These are phyloP conservation scores for Sericinus montela DNA, from an alignment of 2,888 invertebrate species.

Conservation along the genomic window DNA sequence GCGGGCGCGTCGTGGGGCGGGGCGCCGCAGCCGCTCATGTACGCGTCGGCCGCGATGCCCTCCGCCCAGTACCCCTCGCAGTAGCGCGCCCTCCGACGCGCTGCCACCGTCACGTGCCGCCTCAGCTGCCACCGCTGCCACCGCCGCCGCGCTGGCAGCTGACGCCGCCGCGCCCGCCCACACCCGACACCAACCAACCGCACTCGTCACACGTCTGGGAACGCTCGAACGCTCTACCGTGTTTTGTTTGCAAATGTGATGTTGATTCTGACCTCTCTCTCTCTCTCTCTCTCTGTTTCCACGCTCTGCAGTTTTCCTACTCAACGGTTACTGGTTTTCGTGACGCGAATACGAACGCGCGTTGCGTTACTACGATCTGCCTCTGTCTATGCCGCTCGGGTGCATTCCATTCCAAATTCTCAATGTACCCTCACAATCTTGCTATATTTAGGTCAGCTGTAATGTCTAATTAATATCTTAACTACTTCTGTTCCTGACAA, in stretches of 20 bases:
- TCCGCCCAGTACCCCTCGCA: constrained; percentile 91
- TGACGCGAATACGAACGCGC: too few species aligned
- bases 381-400: not conserved
- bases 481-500: not conserved
- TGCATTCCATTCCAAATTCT: constrained; percentile 13
- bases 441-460: not conserved
- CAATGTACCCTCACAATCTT: not conserved
- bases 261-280: not conserved
- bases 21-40: constrained; percentile 83
- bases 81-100: constrained; percentile 75
- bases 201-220: not conserved
- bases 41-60: constrained; percentile 88
- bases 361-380: not conserved
- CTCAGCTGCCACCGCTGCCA: not conserved
- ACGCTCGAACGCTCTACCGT: not conserved
- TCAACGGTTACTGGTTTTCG: not conserved
- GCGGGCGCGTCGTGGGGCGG: constrained; percentile 69
- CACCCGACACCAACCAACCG: not conserved
- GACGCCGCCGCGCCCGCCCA: not conserved
- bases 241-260: not conserved
- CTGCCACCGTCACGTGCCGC: constrained; percentile 13
- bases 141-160: not conserved
- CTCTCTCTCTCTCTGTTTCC: not conserved
- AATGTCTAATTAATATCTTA: not conserved
- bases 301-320: not conserved